Percentiles rank a stretch among this genome's conserved stretches.
Evolutionary conservation across 2,797 vertebrate species (phyloP).

Genomic region (Squalus acanthias): DNA sequence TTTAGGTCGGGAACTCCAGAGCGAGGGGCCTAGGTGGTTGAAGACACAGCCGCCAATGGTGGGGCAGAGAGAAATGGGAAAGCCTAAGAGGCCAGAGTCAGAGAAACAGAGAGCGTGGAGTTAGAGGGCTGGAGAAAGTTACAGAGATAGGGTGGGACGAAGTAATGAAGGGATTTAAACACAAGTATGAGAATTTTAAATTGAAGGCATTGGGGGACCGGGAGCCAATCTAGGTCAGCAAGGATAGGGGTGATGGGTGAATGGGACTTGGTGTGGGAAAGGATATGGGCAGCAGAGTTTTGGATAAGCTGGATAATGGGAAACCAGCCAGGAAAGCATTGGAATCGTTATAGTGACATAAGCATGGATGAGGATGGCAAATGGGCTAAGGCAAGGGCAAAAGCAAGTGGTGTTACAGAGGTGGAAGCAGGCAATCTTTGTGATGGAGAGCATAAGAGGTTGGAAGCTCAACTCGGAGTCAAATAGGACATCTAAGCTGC

Average conservation of each 20-base stretch:
- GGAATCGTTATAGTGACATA: not conserved
- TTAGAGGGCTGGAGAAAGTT: not conserved
- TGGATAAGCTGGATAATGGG: too few relatives aligned
- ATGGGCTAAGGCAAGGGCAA: not conserved
- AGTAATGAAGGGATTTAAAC: not conserved
- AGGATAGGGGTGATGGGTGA: not conserved
- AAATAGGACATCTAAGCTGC: not conserved
- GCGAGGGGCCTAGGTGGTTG: not conserved
- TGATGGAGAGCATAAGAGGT: not conserved
- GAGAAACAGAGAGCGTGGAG: not conserved
- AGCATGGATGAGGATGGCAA: not conserved
- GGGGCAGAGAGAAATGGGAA: not conserved
- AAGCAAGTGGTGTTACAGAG: not conserved
- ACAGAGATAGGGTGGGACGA: not conserved
- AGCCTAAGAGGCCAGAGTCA: not conserved
- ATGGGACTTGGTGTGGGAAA: too few relatives aligned
- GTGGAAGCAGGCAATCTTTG: not conserved
- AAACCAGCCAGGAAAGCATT: not conserved
- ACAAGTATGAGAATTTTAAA: not conserved
- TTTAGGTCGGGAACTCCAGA: not conserved
- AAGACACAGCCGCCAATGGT: too few relatives aligned
- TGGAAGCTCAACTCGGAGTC: not conserved
- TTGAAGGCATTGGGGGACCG: not conserved
- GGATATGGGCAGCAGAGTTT: too few relatives aligned
- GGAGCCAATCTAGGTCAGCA: not conserved